These are phyloP conservation scores for Grammomys dolichurus DNA, from an alignment of 2,113 vertebrate species.

Conservation along the genomic window DNA sequence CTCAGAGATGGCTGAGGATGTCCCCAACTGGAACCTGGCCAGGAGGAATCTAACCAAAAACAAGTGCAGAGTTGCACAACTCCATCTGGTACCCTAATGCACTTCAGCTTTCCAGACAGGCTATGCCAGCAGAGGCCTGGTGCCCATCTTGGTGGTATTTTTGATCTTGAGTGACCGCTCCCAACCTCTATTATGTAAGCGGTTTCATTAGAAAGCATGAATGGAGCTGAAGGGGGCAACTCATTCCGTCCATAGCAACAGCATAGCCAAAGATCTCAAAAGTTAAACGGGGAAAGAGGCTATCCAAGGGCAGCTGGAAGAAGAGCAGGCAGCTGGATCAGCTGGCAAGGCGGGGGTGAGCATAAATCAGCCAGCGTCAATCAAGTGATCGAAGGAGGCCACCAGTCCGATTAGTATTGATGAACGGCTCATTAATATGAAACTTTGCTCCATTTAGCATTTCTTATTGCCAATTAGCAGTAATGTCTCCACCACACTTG, in stretches of 20 bases:
- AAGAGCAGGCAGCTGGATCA: not conserved
- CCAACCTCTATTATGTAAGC: not conserved
- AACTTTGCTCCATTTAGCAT: slow-evolving; percentile 67
- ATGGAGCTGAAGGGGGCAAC: rapidly evolving
- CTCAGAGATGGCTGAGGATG: rapidly evolving
- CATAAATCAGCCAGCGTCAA: not conserved
- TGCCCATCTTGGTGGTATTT: not conserved
- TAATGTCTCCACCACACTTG: slow-evolving; percentile 21
- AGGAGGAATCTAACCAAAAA: not conserved
- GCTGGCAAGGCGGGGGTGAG: rapidly evolving
- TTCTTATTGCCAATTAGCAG: slow-evolving; percentile 67
- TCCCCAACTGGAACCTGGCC: not conserved
- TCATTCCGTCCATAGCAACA: not conserved
- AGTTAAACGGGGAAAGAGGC: not conserved
- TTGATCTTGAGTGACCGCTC: not conserved
- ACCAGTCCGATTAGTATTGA: not conserved
- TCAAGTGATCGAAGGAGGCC: not conserved
- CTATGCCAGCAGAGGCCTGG: rapidly evolving
- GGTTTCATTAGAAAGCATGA: rapidly evolving
- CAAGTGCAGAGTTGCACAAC: rapidly evolving
- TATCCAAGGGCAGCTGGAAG: rapidly evolving
- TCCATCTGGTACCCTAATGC: rapidly evolving
- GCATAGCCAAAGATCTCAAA: not conserved
- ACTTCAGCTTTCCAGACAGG: rapidly evolving
- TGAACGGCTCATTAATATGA: slow-evolving; percentile 58